phyloP scores from a whole-genome alignment of 2,797 vertebrate species.

The Thaleichthys pacificus region DNA sequence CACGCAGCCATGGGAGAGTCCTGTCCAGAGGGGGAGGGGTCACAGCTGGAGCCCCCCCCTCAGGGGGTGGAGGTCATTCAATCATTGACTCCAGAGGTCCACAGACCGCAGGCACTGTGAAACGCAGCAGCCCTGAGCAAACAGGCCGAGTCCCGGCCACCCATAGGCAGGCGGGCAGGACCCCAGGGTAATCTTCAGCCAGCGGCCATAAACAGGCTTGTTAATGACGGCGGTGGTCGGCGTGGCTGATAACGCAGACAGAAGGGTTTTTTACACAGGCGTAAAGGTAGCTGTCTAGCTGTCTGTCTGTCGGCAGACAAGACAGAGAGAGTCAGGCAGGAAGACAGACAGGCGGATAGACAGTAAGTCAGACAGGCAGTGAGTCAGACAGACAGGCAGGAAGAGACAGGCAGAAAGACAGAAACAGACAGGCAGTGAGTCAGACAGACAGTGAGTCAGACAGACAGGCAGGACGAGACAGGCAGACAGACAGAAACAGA shows the following conservation, averaged over 20 bases:
- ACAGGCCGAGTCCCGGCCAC: constrained; percentile 50
- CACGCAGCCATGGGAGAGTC: too few relatives aligned
- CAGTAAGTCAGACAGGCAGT: too few relatives aligned
- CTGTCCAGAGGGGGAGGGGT: too few relatives aligned
- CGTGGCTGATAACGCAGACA: constrained; percentile 54
- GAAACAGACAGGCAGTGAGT: constrained; percentile 1
- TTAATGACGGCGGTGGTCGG: constrained; percentile 64
- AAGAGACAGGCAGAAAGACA: constrained; percentile 18
- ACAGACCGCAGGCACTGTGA: constrained; percentile 7
- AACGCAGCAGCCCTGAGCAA: constrained; percentile 29
- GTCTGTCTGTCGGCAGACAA: too few relatives aligned
- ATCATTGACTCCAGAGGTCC: constrained; percentile 35
- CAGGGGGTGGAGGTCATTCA: constrained; percentile 20
- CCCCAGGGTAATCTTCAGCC: constrained; percentile 62
- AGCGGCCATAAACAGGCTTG: constrained; percentile 65
- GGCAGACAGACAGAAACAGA: neutral
- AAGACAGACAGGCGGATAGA: too few relatives aligned
- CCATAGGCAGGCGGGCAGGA: constrained; percentile 53
- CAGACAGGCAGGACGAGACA: too few relatives aligned
- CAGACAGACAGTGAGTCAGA: neutral
- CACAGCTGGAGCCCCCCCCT: too few relatives aligned
- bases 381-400: too few relatives aligned
- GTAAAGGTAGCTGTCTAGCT: neutral
- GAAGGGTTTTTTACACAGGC: constrained; percentile 57
- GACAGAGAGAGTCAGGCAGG: too few relatives aligned